Base-by-base conservation (phyloP, 2,888 invertebrate genomes). In the Bombylius major region DNA sequence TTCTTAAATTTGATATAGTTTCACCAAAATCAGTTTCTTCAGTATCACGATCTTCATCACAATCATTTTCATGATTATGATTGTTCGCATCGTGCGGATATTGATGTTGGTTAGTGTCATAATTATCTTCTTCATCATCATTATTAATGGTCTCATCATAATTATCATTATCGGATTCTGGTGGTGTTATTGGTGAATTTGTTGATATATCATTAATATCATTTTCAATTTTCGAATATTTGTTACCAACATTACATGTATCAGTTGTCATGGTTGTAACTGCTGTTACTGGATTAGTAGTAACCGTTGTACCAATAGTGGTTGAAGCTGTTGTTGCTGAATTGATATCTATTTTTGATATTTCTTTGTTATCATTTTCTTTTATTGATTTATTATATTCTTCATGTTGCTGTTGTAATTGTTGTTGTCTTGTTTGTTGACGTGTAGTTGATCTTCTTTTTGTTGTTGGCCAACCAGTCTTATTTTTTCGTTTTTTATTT, bases 401-500 rank as follows among this genome's bases (percentile, higher is more conserved):
- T 5, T 42, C 11, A 11, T 8, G 4, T 9, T 58, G 57, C 50
- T 67, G 65, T 13, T 65, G 63, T 12, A 59, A 58, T 48, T 59
- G 58, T 32, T 54, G 59, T 42, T 61, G 61, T 1, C 66, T 64
- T 3, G 52, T 32, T 11, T 32, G 63, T 62, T 13, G 62, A 56
- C 5, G 62, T 36, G 46, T 65, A 59, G 57, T 67, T 65, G 54
- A 66, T 61, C 31, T 68, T 65, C 1, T 63, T 79, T 78, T 68
- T 76, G 49, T 77, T 0, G 90, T 77, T 0, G 90, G 90, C 90
- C 90, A 90, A 9, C 90, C 90, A 0, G 90, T 90, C 59, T 82
- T 77, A 70, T 89, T 89, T 73, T 85, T 83, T 3, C 68, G 64
- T 57, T 65, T 69, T 61, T 63, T 61, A 39, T 56, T 57, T 39